phyloP scores from a whole-genome alignment of 2,888 invertebrate genomes.

The Carabus problematicus region DNA sequence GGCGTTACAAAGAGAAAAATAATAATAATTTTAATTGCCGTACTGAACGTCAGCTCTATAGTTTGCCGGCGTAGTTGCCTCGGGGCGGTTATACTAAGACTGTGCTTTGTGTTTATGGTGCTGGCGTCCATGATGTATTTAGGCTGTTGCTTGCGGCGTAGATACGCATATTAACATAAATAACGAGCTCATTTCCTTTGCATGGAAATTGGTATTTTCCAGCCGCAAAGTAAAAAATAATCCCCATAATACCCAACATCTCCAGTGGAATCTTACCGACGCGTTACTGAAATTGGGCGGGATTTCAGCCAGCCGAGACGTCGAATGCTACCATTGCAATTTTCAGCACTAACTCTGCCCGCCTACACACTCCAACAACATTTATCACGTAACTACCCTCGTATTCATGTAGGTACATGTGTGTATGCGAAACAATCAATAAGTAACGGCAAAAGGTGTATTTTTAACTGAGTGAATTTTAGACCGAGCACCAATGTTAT shows the following conservation, averaged over 20 bases:
- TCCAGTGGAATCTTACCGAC: constrained; percentile 17
- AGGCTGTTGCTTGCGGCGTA: constrained; percentile 27
- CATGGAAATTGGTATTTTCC: constrained; percentile 43
- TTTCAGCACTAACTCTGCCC: constrained; percentile 13
- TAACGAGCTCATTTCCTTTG: constrained; percentile 42
- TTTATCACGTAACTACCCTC: too few species aligned
- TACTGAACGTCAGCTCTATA: too few species aligned
- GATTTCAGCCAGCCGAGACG: constrained; percentile 15
- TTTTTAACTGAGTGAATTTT: too few species aligned
- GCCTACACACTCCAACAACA: neutral
- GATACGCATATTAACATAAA: constrained; percentile 42
- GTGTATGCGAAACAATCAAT: neutral
- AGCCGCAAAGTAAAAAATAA: constrained; percentile 43
- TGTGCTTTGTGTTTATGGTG: too few species aligned
- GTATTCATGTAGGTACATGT: neutral
- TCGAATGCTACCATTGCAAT: constrained; percentile 17
- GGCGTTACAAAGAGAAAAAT: too few species aligned
- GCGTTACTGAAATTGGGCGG: constrained; percentile 36
- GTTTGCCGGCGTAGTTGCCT: too few species aligned
- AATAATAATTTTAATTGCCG: too few species aligned
- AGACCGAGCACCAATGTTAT: too few species aligned
- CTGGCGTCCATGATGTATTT: constrained; percentile 25
- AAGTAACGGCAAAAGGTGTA: neutral
- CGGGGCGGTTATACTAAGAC: too few species aligned
- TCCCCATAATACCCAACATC: constrained; percentile 31